phyloP scores from a whole-genome alignment of 2,797 vertebrate species.

The Scolopax rusticola region DNA sequence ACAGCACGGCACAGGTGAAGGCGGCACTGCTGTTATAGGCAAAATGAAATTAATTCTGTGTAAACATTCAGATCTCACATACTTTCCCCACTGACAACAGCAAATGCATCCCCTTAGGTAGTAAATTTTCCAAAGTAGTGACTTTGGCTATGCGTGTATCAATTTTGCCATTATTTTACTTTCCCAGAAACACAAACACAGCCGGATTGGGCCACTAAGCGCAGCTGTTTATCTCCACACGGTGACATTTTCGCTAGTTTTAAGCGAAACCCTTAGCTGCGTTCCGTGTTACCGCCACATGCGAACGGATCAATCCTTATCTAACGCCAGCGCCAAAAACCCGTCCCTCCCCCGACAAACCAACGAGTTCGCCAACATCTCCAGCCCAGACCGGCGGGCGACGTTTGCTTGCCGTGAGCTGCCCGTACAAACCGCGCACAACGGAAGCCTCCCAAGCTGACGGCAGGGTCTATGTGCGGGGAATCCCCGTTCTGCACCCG shows the following conservation, averaged over 20 bases:
- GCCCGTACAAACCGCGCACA: too few species aligned
- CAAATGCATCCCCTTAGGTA: background rate
- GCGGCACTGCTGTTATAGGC: background rate
- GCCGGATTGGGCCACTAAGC: background rate
- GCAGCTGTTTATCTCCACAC: background rate
- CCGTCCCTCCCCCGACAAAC: background rate
- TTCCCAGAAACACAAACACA: background rate
- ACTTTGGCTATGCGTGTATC: background rate
- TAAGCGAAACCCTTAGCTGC: background rate
- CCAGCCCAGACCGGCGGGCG: fast-evolving
- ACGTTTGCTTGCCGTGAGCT: fast-evolving
- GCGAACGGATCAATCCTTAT: background rate
- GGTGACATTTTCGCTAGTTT: too few species aligned
- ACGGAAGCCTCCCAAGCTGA: background rate
- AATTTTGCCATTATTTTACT: background rate
- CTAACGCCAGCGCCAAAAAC: too few species aligned
- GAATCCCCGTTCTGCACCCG: background rate
- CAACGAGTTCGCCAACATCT: background rate
- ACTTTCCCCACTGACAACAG: background rate
- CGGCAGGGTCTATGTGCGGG: too few species aligned
- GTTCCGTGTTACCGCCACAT: fast-evolving
- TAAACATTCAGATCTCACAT: background rate
- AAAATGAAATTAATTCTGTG: fast-evolving
- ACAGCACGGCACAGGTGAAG: background rate
- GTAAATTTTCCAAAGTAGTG: fast-evolving